Evolutionary conservation across 2,797 vertebrate genomes (phyloP), one percentile per base, ranked within the genome.

Genomic region (Rhinichthys osculus): DNA sequence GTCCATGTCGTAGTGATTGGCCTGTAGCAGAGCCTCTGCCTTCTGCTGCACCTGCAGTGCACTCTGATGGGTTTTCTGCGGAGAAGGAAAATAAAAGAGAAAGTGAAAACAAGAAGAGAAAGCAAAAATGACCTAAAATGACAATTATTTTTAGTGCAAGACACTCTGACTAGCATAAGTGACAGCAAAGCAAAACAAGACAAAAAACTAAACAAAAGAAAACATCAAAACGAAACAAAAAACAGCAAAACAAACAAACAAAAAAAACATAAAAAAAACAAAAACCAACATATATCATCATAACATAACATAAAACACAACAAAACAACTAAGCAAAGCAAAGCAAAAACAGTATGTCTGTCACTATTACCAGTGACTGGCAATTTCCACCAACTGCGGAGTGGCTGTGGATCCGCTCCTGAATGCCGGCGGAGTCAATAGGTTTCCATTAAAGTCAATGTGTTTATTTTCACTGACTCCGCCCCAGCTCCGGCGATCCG

Each of bases 21-120:
- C 97, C 94, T 99, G 98, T 70, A 99, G 95, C 91, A 99, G 95
- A 7, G 97, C 96, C 89, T 99, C 98, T 0, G 98, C 98, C 91
- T 99, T 99, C 94, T 99, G 97, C 94, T 99, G 98, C 52, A 99
- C 98, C 93, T 99, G 98, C 89, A 99, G 95, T 0, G 98, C 90
- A 40, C 91, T 91, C 89, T 91, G 91, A 78, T 91, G 91, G 14
- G 89, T 90, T 73, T 92, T 92, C 91, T 91, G 83, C n/a, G 73
- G 80, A 57, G 66, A 84, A 83, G 84, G 21, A 86, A 84, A 59
- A 78, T 81, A 5, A 88, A 71, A 84, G 73, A 57, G 13, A 84
- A 64, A 82, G 66, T 85, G 23, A 78, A 52, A 35, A 57, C 11
- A 52, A 74, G 30, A 81, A 83, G 78, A 67, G 9, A 84, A 72